These are phyloP conservation scores for Apostichopus japonicus DNA, from an alignment of 35 echinoderm and acorn worm genomes.

Conservation along the genomic window DNA sequence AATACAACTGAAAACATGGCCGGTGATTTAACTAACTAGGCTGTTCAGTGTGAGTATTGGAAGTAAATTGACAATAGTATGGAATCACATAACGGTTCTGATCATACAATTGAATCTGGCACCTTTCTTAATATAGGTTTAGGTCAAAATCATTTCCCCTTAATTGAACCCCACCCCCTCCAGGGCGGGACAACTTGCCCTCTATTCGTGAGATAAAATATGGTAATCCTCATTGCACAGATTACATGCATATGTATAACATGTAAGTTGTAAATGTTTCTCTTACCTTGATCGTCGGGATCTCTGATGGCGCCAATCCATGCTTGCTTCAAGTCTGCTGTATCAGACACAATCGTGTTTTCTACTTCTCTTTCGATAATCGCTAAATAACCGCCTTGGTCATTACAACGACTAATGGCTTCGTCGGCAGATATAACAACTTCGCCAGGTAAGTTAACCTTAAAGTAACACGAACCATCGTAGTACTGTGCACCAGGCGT, in stretches of 20 bases:
- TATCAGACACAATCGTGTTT: constrained; percentile 24
- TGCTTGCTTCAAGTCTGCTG: constrained; percentile 6
- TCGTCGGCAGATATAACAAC: background rate
- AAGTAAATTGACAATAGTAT: no score
- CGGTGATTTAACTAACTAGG: no score
- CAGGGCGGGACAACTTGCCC: no score
- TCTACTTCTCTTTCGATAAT: constrained; percentile 15
- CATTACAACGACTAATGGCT: background rate
- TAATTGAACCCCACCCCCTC: no score
- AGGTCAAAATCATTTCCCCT: no score
- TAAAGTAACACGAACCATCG: constrained; percentile 45
- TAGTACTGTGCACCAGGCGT: background rate
- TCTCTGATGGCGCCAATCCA: constrained; percentile 47
- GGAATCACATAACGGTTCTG: no score
- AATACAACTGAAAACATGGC: no score
- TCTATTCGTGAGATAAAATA: no score
- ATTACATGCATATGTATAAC: background rate
- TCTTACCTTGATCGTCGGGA: constrained; percentile 3
- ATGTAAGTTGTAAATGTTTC: background rate
- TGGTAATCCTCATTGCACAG: background rate
- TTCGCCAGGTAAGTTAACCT: constrained; percentile 1
- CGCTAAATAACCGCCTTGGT: constrained; percentile 7
- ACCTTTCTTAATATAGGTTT: no score
- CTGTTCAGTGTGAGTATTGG: no score
- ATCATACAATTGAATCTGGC: no score